Conservation (phyloP, 1,140 invertebrate species). For the Parasteatoda tepidariorum region DNA sequence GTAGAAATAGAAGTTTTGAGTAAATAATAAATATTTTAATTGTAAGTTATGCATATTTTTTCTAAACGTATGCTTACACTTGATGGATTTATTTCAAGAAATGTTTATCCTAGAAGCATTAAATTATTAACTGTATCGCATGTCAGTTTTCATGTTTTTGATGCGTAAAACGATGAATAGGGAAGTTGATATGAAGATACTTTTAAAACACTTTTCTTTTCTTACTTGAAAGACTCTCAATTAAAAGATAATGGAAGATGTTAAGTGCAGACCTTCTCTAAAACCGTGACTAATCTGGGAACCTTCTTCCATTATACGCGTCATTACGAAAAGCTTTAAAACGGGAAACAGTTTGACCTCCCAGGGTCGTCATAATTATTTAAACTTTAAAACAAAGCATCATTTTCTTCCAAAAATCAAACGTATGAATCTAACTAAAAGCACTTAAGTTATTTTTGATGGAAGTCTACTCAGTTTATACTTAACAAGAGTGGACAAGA, state of each 20-base stretch:
- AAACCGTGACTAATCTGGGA: slow-evolving; percentile 53
- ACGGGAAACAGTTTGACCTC: slow-evolving; percentile 51
- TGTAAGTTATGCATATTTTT: no score
- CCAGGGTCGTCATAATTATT: slow-evolving; percentile 37
- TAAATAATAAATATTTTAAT: no score
- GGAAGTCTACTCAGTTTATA: no score
- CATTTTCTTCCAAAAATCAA: slow-evolving; percentile 35
- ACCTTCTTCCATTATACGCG: slow-evolving; percentile 57
- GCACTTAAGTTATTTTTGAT: neutral
- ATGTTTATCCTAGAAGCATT: no score
- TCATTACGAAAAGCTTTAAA: slow-evolving; percentile 41
- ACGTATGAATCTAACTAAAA: neutral
- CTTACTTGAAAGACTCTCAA: slow-evolving; percentile 45
- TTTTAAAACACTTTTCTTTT: slow-evolving; percentile 20
- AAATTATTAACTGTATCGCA: no score
- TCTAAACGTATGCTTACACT: no score
- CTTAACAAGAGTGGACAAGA: no score
- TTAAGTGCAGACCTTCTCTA: slow-evolving; percentile 39
- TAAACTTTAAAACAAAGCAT: slow-evolving; percentile 34
- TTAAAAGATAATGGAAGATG: slow-evolving; percentile 59
- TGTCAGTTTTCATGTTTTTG: no score
- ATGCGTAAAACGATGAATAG: neutral
- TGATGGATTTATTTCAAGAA: no score
- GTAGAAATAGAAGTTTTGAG: no score
- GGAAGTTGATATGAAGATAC: slow-evolving; percentile 35